Conservation (phyloP, 1,140 invertebrate species). For the Cataglyphis hispanica region DNA sequence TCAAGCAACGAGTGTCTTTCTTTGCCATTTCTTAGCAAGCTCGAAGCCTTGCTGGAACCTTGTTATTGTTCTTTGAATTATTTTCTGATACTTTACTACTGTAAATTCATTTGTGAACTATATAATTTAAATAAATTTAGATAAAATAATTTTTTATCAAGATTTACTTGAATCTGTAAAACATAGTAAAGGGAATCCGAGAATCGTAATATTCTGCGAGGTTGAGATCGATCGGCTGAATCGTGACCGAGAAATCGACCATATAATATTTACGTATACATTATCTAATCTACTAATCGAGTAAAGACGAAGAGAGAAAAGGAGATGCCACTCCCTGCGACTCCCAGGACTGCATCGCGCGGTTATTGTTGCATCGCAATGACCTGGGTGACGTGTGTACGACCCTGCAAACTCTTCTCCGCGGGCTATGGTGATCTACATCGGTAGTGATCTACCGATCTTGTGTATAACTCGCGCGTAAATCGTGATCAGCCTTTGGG, state of each 20-base stretch:
- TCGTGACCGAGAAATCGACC: constrained; percentile 46
- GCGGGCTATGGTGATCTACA: constrained; percentile 78
- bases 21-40: constrained; percentile 61
- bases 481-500: constrained; percentile 83
- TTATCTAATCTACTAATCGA: constrained; percentile 74
- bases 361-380: constrained; percentile 73
- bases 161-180: background rate
- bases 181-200: background rate
- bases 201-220: background rate
- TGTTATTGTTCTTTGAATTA: background rate
- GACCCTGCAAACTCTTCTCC: constrained; percentile 71
- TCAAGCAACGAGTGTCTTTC: constrained; percentile 68
- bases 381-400: constrained; percentile 71
- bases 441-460: constrained; percentile 84
- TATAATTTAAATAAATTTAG: background rate
- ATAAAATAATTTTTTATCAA: constrained; percentile 23
- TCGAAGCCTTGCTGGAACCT: constrained; percentile 44
- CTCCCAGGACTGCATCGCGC: constrained; percentile 34
- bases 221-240: background rate
- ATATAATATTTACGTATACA: constrained; percentile 52
- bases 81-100: background rate
- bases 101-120: too few species aligned
- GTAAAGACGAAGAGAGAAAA: constrained; percentile 23
- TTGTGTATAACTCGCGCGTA: constrained; percentile 74
- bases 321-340: constrained; percentile 29